Evolutionary conservation across 2,888 invertebrate genomes (phyloP), one percentile per base, ranked within the genome.

Genomic region (Parnassius orleans): DNA sequence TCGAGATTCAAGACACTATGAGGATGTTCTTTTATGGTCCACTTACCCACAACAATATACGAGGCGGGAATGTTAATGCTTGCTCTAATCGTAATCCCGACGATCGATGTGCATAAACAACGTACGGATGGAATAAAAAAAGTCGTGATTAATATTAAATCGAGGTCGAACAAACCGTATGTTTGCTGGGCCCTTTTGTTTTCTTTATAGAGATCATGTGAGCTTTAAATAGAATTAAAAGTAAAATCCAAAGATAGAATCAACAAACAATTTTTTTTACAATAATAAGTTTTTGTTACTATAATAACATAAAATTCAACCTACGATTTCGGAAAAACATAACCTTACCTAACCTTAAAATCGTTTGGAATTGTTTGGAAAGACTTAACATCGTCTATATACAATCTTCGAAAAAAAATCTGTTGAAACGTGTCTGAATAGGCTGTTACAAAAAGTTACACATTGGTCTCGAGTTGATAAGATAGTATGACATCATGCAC

Each of bases 11-110:
- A 33, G 61, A 66, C 51, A 64, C 59, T 55, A 66, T 66, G 67
- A 72, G 70, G 67, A 65, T 71, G 82, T 79, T 81, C 83, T 75
- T 78, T 75, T 80, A 86, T 84, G 75, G 82, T 74, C 78, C 79
- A 78, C 71, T 83, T 83, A 83, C 76, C 71, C 73, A 63, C 70
- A 55, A 63, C 57, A 64, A 53, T 59, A 54, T 59, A 68, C 73
- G 73, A 71, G 70, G 64, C 61, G 53, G 63, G 87, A 79, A 86
- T 87, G 72, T 70, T 73, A 76, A 87, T 69, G 69, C 64, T 68
- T 52, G 51, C 71, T 9, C 24, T 52, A 33, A 43, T 57, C 57
- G 64, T 60, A 59, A 63, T 59, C 63, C 24, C 52, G 47, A 15
- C 63, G 52, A 55, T 63, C 63, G 56, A 59, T 59, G 63, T 44